Conservation (phyloP, 2,113 vertebrate species). For the Hemiscyllium ocellatum region DNA sequence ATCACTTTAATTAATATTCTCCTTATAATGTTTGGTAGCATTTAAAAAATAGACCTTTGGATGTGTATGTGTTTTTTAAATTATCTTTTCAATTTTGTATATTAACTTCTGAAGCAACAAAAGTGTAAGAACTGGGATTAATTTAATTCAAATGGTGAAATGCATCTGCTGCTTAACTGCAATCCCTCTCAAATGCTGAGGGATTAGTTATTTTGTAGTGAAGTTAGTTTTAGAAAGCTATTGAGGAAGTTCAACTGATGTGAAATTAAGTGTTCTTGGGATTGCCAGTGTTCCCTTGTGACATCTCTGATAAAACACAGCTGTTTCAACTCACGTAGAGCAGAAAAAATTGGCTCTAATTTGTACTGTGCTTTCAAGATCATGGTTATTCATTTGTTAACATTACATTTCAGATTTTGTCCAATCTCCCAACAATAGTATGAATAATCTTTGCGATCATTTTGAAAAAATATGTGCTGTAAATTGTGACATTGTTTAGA, state of each 20-base stretch:
- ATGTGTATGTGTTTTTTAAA: background rate
- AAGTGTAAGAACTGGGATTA: background rate
- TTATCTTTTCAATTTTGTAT: background rate
- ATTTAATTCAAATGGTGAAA: background rate
- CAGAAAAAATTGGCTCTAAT: conserved; percentile 41
- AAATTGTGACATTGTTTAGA: background rate
- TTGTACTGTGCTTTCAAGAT: background rate
- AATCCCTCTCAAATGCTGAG: background rate
- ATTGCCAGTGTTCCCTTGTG: conserved; percentile 47
- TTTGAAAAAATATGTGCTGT: background rate
- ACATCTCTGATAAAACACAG: conserved; percentile 49
- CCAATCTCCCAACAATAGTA: background rate
- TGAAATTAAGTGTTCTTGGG: conserved; percentile 49
- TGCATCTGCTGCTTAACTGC: background rate
- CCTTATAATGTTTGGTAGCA: background rate
- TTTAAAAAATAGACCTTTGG: background rate
- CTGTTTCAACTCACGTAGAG: conserved; percentile 47
- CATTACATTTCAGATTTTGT: background rate
- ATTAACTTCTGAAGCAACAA: background rate
- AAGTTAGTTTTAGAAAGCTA: conserved; percentile 31
- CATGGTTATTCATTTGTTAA: background rate
- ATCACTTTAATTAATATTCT: background rate
- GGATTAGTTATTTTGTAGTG: background rate
- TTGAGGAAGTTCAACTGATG: conserved; percentile 50
- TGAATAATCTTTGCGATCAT: background rate